A percentile compares a stretch with the other conserved stretches of the same genome.
Conservation (phyloP, 1,140 invertebrate species). For the Melanaphis sacchari region DNA sequence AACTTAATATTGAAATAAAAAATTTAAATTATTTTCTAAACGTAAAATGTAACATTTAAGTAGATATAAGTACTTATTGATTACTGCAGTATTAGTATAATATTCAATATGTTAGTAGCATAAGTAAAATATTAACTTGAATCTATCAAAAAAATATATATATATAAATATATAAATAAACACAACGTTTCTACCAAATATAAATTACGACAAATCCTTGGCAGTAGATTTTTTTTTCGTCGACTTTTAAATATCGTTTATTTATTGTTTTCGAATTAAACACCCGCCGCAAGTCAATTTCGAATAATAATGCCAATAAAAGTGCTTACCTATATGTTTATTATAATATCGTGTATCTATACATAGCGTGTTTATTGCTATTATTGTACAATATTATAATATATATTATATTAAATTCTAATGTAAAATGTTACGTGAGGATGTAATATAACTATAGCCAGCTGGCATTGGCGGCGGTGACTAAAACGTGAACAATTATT, state of each 20-base stretch:
- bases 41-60: too few species aligned
- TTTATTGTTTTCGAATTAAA: neutral
- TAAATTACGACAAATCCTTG: neutral
- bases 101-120: neutral
- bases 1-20: too few species aligned
- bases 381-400: slow-evolving; percentile 7
- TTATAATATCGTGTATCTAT: neutral
- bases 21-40: too few species aligned
- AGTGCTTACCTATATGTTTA: neutral
- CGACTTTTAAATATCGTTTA: neutral
- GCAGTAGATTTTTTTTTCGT: neutral
- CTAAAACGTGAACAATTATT: slow-evolving; percentile 46
- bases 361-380: neutral
- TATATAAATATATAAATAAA: too few species aligned
- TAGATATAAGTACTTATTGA: too few species aligned
- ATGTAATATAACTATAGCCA: neutral
- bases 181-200: neutral
- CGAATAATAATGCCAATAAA: neutral
- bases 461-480: slow-evolving; percentile 12
- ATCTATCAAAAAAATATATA: neutral
- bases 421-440: neutral
- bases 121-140: neutral
- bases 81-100: too few species aligned
- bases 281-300: neutral
- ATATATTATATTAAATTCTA: neutral